Evolutionary conservation across 2,888 invertebrate species (phyloP), one percentile per base, ranked within the genome.

Genomic region (Urechis unicinctus): DNA sequence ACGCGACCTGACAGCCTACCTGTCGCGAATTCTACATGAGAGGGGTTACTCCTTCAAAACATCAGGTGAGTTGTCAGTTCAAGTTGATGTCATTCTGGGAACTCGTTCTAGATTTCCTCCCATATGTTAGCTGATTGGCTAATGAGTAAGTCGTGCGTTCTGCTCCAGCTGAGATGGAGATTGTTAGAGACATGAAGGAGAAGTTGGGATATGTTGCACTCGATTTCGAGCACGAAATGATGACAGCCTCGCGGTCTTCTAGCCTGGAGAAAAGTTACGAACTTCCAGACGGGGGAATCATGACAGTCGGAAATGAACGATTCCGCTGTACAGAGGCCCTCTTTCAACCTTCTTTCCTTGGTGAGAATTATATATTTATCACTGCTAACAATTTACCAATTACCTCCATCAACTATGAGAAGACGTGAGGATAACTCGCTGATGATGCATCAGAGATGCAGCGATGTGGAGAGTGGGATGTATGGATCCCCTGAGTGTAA

Each of bases 191-290:
- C 81, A 91, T 93, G 81, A 91, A 91, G 82, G 91, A 91, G 79
- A 91, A 91, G 81, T 82, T 91, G 67, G 91, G 91, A 83, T 91
- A 91, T 80, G 89, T 91, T 63, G 91, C 91, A 60, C 82, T 91
- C 68, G 91, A 91, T 85, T 91, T 91, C 75, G 91, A 91, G 81
- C 90, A 91, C 81, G 91, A 91, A 82, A 91, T 91, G 91, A 88
- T 89, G 2, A 44, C 43, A 1, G 61, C 66, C 46, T 60, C 64
- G 21, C 58, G 61, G 22, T 64, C 64, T 6, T 61, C 63, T 30
- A 52, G 61, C 29, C 46, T 66, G 31, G 66, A 68, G 54, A 66
- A 66, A 58, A 61, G 60, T 41, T 68, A 68, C 49, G 66, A 68
- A 56, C 56, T 67, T 4, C 67, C 67, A 17, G 66, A 68, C 51